Base-by-base conservation (phyloP, 2,113 vertebrate species). In the Hiodon tergisus region DNA sequence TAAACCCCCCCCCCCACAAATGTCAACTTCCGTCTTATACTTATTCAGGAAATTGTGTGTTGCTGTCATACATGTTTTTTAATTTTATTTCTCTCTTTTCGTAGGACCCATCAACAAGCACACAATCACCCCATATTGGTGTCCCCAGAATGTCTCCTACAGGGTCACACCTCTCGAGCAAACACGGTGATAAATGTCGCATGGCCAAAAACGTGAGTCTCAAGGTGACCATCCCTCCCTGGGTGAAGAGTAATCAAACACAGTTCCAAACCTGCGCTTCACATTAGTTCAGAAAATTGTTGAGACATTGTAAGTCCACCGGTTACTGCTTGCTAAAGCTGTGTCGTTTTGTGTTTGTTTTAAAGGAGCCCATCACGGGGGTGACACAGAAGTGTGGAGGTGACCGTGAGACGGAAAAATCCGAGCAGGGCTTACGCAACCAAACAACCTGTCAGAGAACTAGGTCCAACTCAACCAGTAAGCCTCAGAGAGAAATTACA, bases 391-490 rank as follows among this genome's bases (percentile, higher is more conserved):
- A 92, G 61, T 92, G 92, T 72, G 90, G 85, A 55, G 77, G 78
- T 14, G 82, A 79, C 66, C 78, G 78, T 69, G 88, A 88, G 50
- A 55, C 75, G n/a, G 81, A 91, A 85, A 79, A 71, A 50, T 11
- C 86, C 68, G 73, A 87, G 47, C 83, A 67, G 70, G 85, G 84
- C 70, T 78, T 85, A 68, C 78, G 87, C 14, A 84, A 82, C 59
- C 92, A 88, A 78, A 83, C 62, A 50, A 77, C 77, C 51, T 90
- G 86, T 69, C 92, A 89, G 11, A 85, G 92, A 81, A 90, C 88
- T 9, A 89, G 90, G 58, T 94, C 93, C 81, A 95, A 90, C 82
- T 95, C 96, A 48, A 92, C 94, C 71, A 93, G 96, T 98, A 88
- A 88, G 92, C 90, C 77, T 7, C 52, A 74, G 16, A 11, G 67